Percentiles rank a stretch among this genome's conserved stretches.
Evolutionary conservation across 2,797 vertebrate species (phyloP).

Genomic region (Pseudopleuronectes americanus): DNA sequence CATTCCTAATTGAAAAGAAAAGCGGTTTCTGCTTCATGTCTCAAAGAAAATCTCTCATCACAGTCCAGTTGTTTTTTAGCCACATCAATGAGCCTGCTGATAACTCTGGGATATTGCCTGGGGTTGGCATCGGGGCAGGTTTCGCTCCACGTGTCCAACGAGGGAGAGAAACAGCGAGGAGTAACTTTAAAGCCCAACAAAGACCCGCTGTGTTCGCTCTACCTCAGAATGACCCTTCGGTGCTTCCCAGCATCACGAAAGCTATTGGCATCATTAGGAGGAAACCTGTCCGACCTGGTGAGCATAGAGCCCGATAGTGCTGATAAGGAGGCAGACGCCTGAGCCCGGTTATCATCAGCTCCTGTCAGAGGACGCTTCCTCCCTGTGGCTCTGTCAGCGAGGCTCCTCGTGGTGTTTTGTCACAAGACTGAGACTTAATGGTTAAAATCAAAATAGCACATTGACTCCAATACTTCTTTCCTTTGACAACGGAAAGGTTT

Average conservation of each 20-base stretch:
- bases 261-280: conserved; percentile 53
- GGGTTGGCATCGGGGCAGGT: conserved; percentile 22
- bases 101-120: conserved; percentile 31
- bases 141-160: conserved; percentile 41
- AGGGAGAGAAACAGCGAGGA: conserved; percentile 40
- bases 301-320: conserved; percentile 46
- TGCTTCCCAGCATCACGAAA: conserved; percentile 49
- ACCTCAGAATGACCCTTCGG: conserved; percentile 46
- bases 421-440: conserved; percentile 29
- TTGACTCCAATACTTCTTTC: neutral
- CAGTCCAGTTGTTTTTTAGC: conserved; percentile 47
- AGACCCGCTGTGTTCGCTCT: conserved; percentile 58
- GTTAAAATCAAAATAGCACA: neutral
- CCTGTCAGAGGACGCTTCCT: conserved; percentile 59
- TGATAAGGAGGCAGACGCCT: conserved; percentile 61
- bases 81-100: conserved; percentile 30
- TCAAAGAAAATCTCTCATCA: conserved; percentile 53
- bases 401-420: conserved; percentile 16
- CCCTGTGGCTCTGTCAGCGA: conserved; percentile 29
- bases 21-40: conserved; percentile 2
- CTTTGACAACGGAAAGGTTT: neutral
- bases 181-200: conserved; percentile 50
- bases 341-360: conserved; percentile 29
- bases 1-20: conserved; percentile 20
- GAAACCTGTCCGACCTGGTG: conserved; percentile 59